Conservation (phyloP, 2,888 invertebrate genomes). For the Cistogaster globosa region DNA sequence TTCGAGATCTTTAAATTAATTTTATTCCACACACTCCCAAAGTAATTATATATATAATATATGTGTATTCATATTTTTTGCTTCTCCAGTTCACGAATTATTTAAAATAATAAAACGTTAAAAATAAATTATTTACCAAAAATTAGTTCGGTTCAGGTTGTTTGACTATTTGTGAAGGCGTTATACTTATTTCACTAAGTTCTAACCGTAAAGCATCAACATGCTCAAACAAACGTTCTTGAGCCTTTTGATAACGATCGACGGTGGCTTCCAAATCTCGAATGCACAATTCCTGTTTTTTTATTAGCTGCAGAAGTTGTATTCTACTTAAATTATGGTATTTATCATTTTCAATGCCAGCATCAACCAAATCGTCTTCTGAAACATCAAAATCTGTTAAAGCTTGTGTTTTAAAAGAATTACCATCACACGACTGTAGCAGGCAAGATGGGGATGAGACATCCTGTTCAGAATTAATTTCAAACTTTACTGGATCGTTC, state of each 20-base stretch:
- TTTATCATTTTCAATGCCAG: conserved; percentile 10
- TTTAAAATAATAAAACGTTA: no score
- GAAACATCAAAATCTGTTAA: conserved; percentile 71
- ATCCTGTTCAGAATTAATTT: conserved; percentile 14
- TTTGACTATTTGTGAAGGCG: conserved; percentile 15
- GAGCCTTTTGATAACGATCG: conserved; percentile 67
- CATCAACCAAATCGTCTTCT: conserved; percentile 55
- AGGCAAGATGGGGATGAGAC: conserved; percentile 11
- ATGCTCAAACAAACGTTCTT: conserved; percentile 68
- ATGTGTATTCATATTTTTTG: no score
- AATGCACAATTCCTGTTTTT: conserved; percentile 71
- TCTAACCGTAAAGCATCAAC: conserved; percentile 72
- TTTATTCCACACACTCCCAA: no score
- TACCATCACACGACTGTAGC: conserved; percentile 29
- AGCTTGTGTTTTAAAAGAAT: conserved; percentile 44
- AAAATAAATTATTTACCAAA: no score
- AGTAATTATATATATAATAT: no score
- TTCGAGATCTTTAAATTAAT: no score
- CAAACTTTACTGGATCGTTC: neutral
- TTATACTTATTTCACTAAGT: conserved; percentile 58
- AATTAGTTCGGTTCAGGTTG: neutral
- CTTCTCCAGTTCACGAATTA: no score
- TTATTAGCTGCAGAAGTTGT: conserved; percentile 72
- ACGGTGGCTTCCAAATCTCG: conserved; percentile 70
- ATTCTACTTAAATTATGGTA: conserved; percentile 66